Conservation (phyloP, 2,797 vertebrate species). For the Eleutherodactylus coqui region DNA sequence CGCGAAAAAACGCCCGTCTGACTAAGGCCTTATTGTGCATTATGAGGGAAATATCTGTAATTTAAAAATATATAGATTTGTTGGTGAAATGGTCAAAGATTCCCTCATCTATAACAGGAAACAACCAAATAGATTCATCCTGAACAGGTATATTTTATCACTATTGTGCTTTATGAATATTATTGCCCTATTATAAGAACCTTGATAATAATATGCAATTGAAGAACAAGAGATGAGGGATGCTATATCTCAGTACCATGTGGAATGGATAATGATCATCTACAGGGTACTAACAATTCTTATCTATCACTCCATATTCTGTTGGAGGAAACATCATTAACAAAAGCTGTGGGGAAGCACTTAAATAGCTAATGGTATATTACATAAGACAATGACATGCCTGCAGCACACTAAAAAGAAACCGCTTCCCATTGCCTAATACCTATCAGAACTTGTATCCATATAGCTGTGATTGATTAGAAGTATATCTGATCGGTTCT, state of each 20-base stretch:
- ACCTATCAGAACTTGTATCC: neutral
- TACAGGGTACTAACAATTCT: constrained; percentile 1
- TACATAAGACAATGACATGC: neutral
- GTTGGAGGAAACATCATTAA: constrained; percentile 14
- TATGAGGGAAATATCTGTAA: too few species aligned
- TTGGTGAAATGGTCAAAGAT: too few species aligned
- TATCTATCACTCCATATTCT: constrained; percentile 13
- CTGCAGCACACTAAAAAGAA: neutral
- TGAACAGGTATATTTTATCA: too few species aligned
- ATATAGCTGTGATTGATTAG: neutral
- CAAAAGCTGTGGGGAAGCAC: neutral
- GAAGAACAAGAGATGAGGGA: neutral
- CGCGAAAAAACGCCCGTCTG: too few species aligned
- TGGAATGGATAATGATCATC: constrained; percentile 13
- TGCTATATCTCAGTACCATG: neutral
- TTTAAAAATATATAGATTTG: too few species aligned
- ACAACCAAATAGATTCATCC: too few species aligned
- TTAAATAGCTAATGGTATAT: constrained; percentile 2
- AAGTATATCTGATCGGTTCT: neutral
- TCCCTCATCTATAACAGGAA: too few species aligned
- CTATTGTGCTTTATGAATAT: too few species aligned
- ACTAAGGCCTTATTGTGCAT: too few species aligned
- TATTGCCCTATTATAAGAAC: neutral
- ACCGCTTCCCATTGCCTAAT: neutral
- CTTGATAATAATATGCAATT: neutral